A percentile compares a stretch with the other conserved stretches of the same genome.
Evolutionary conservation across 2,797 vertebrate species (phyloP).

Genomic region (Propithecus deckenii): DNA sequence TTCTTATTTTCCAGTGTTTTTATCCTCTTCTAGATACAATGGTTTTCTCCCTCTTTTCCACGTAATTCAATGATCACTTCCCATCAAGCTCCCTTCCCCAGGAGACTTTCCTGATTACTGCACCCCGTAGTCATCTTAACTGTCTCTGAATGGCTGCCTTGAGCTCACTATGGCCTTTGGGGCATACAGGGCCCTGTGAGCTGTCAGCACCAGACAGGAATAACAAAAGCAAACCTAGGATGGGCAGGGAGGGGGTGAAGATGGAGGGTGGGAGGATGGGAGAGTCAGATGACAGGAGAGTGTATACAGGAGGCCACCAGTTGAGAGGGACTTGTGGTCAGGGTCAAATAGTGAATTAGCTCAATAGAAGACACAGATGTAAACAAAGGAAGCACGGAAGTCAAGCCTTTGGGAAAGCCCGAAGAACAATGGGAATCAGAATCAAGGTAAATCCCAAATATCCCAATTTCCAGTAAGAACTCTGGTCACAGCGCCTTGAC

Average conservation of each 20-base stretch:
- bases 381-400: not conserved
- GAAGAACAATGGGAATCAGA: not conserved
- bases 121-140: not conserved
- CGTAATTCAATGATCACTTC: not conserved
- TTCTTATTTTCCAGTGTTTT: conserved; percentile 21
- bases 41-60: not conserved
- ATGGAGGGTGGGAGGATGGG: not conserved
- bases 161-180: not conserved
- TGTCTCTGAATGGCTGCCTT: not conserved
- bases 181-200: not conserved
- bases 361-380: not conserved
- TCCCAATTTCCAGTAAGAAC: not conserved
- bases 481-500: not conserved
- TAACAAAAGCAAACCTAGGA: not conserved
- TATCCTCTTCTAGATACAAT: not conserved
- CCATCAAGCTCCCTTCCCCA: not conserved
- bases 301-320: not conserved
- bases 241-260: not conserved
- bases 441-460: not conserved
- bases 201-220: not conserved
- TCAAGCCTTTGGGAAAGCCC: conserved; percentile 1
- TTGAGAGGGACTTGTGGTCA: not conserved
- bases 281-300: not conserved
- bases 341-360: not conserved
- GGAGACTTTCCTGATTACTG: not conserved